Base-by-base conservation (phyloP, 2,797 vertebrate species). In the Cirrhinus molitorella region DNA sequence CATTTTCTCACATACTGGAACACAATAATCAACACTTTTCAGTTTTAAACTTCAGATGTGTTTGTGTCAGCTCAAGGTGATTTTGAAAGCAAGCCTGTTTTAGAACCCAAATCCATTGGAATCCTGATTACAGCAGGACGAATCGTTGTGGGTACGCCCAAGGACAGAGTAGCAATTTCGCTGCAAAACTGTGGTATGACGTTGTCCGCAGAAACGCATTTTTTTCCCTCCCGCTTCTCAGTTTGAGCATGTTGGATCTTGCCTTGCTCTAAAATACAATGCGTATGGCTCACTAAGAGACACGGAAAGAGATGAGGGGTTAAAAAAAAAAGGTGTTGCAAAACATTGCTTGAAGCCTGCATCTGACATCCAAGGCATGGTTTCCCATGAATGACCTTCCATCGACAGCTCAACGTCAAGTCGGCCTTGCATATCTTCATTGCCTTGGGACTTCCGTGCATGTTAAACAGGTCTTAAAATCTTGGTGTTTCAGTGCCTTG, bases 161-260 rank as follows among this genome's bases (percentile, higher is more conserved):
- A 85, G 83, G 90, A 89, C 88, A 91, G 88, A 89, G 65, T 57
- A 67, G 79, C 73, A 84, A 75, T 85, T 76, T 72, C 17, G 14
- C 49, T 61, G 45, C 73, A 78, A 65, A 84, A 79, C 43, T 51
- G 28, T 83, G 79, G 81, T 61, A 88, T 85, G 85, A 43, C 19
- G 40, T 17, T 21, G 71, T 51, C 85, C 51, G 12, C 80, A 86
- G 68, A 83, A 86, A 86, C 80, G 76, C 63, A 55, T 13, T 67
- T 61, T 40, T 43, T 43, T 1, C 40, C 40, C 40, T 63, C 67
- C 31, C 10, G 21, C 66, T 80, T 47, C 45, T 31, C 23, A 49
- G 43, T 76, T 75, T 17, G 16, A 79, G 78, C 81, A 61, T 75
- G 85, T 73, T 65, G 14, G 59, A 68, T 57, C 85, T 53, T 67